Percentiles rank a stretch among this genome's conserved stretches.
Conservation (phyloP, 2,888 invertebrate species). For the Gasteruption jaculator region DNA sequence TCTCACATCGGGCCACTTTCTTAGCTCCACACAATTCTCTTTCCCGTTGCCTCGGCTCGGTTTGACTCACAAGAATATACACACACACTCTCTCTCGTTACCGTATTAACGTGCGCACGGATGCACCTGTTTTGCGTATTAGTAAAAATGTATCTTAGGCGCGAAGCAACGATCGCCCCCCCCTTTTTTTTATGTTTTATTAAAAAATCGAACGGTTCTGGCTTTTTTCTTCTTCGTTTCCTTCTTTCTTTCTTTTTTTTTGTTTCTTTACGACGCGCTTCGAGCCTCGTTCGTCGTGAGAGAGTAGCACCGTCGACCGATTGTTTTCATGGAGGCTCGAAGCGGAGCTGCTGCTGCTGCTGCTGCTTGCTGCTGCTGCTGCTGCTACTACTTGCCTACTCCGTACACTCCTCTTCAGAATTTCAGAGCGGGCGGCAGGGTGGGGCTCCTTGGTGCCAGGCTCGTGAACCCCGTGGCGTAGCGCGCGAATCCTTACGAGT, state of each 20-base stretch:
- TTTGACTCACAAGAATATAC: conserved; percentile 4
- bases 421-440: conserved; percentile 38
- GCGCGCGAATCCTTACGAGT: conserved; percentile 20
- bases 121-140: too few relatives aligned
- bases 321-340: conserved; percentile 30
- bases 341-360: conserved; percentile 27
- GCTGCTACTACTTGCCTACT: conserved; percentile 27
- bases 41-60: conserved; percentile 5
- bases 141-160: too few relatives aligned
- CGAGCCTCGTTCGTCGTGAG: conserved; percentile 14
- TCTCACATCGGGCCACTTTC: conserved; percentile 8
- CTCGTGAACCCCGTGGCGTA: conserved; percentile 43
- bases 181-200: not conserved
- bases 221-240: not conserved
- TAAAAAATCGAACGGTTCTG: not conserved
- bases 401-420: conserved; percentile 2
- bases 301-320: conserved; percentile 18
- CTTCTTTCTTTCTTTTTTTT: not conserved
- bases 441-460: conserved; percentile 44
- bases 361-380: conserved; percentile 28
- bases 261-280: conserved; percentile 1
- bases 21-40: conserved; percentile 7
- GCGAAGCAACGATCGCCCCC: not conserved
- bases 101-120: too few relatives aligned
- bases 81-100: not conserved